Percentiles rank a stretch among this genome's conserved stretches.
These are phyloP conservation scores for Eupithecia inturbata DNA, from an alignment of 2,888 invertebrate species.

Conservation along the genomic window DNA sequence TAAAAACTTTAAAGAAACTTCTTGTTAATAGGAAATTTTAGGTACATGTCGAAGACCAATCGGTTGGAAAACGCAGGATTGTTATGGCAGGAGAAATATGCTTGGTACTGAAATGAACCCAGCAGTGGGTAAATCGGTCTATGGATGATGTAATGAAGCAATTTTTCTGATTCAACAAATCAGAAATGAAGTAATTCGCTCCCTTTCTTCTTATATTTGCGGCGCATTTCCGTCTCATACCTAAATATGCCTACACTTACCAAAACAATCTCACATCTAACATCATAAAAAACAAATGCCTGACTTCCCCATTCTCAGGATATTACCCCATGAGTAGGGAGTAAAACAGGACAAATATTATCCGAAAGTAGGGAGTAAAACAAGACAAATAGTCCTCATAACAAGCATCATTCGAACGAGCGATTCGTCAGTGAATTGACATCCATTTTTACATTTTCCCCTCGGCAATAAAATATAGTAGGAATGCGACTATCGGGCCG, in stretches of 20 bases:
- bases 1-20: no score
- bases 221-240: neutral
- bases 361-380: slow-evolving; percentile 18
- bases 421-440: slow-evolving; percentile 37
- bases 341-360: slow-evolving; percentile 24
- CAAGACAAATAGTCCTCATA: slow-evolving; percentile 27
- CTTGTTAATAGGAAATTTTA: no score
- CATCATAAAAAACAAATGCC: slow-evolving; percentile 26
- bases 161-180: neutral
- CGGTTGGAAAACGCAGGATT: no score
- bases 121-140: neutral
- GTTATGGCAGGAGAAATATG: neutral
- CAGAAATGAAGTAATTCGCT: neutral
- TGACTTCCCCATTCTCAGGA: slow-evolving; percentile 14
- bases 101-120: neutral
- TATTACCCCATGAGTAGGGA: slow-evolving; percentile 21
- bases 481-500: slow-evolving; percentile 38
- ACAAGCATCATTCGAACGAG: slow-evolving; percentile 30
- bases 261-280: slow-evolving; percentile 18
- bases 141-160: neutral
- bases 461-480: slow-evolving; percentile 45
- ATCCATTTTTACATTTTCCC: slow-evolving; percentile 33
- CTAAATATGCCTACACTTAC: slow-evolving; percentile 1
- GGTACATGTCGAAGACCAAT: no score
- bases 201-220: neutral